phyloP scores from a whole-genome alignment of 2,113 vertebrate genomes.

The Marmota flaviventris region DNA sequence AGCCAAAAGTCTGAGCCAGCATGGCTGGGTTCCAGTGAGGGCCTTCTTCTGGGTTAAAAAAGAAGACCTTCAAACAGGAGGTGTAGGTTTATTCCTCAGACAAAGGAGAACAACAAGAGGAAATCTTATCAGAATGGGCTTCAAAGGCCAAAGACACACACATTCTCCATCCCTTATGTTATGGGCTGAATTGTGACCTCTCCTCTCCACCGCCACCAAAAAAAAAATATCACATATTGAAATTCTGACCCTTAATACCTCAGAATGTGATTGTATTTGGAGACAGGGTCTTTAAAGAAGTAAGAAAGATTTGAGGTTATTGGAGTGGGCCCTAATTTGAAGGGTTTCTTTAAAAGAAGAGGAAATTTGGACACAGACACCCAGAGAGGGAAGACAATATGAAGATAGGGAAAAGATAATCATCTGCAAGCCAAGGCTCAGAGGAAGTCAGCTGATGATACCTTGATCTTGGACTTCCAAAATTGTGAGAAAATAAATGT shows the following conservation, averaged over 20 bases:
- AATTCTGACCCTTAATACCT: neutral
- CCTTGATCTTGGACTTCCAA: neutral
- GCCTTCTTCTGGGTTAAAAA: neutral
- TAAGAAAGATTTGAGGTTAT: neutral
- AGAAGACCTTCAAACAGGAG: neutral
- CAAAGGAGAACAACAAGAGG: neutral
- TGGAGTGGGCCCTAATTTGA: neutral
- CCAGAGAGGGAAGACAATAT: neutral
- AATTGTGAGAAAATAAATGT: neutral
- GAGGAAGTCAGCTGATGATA: neutral
- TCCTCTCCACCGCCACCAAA: no score
- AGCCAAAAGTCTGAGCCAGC: neutral
- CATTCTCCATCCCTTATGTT: neutral
- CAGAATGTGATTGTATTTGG: neutral
- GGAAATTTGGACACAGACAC: neutral
- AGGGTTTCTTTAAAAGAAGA: neutral
- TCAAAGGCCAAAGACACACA: neutral
- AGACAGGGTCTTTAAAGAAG: neutral
- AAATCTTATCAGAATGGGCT: neutral
- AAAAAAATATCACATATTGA: neutral
- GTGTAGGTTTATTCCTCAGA: neutral
- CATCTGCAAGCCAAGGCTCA: neutral
- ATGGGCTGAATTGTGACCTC: neutral
- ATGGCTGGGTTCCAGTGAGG: neutral
- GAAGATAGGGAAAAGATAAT: neutral